Evolutionary conservation across 2,888 invertebrate genomes (phyloP).

Genomic region (Podabrus alpinus): DNA sequence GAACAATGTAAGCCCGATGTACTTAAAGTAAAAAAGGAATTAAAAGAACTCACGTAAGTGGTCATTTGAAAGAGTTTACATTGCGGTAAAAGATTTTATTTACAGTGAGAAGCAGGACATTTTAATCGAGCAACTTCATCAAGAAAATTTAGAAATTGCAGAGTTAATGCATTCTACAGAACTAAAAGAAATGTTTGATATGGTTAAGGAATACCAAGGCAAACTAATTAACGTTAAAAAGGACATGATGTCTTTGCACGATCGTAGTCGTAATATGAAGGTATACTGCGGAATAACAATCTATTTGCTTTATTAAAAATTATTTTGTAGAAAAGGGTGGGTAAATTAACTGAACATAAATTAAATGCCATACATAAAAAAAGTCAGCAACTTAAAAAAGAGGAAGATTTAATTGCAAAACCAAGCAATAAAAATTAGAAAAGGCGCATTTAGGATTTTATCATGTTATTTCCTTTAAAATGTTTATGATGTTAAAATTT

Average conservation of each 20-base stretch:
- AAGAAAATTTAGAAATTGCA: conserved; percentile 41
- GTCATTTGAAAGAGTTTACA: neutral
- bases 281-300: conserved; percentile 36
- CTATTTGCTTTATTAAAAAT: neutral
- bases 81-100: neutral
- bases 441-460: no score
- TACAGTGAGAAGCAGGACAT: conserved; percentile 40
- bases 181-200: conserved; percentile 48
- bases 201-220: conserved; percentile 52
- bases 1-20: conserved; percentile 49
- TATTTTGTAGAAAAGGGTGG: conserved; percentile 52
- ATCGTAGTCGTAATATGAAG: conserved; percentile 54
- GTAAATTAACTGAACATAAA: conserved; percentile 53
- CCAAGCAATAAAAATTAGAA: no score
- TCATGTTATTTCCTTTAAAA: neutral
- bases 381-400: conserved; percentile 48
- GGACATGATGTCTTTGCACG: conserved; percentile 55
- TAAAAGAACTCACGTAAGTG: conserved; percentile 54
- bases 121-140: conserved; percentile 53
- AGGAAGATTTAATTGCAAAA: conserved; percentile 47
- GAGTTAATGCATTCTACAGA: conserved; percentile 41
- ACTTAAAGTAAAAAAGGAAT: conserved; percentile 50
- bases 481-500: neutral
- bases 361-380: conserved; percentile 52
- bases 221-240: conserved; percentile 54